These are phyloP conservation scores for Encarsia formosa DNA, from an alignment of 2,888 invertebrate species.

Conservation along the genomic window DNA sequence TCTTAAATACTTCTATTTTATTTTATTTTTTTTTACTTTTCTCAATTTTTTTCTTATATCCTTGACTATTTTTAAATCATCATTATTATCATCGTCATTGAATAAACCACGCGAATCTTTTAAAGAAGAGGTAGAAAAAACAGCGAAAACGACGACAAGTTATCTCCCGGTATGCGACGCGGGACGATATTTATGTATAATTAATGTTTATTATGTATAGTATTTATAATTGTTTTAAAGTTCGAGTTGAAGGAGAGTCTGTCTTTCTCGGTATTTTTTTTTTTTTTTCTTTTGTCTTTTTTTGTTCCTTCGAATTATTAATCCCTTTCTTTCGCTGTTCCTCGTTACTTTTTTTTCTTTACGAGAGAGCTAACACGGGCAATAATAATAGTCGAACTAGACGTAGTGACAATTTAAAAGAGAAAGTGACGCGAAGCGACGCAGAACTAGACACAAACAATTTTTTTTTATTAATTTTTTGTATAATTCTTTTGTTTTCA, in stretches of 20 bases:
- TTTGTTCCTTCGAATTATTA: background rate
- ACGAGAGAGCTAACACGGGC: conserved; percentile 16
- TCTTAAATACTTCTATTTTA: conserved; percentile 8
- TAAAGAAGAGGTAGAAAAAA: conserved; percentile 47
- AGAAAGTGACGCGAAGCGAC: conserved; percentile 23
- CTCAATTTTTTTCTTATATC: conserved; percentile 14
- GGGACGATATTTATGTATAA: conserved; percentile 35
- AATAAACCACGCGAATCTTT: conserved; percentile 38
- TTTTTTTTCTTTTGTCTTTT: conserved; percentile 1
- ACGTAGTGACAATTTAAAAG: conserved; percentile 24
- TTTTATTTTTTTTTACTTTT: conserved; percentile 4
- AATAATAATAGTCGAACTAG: conserved; percentile 16
- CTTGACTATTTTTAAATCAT: conserved; percentile 21
- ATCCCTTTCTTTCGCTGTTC: too few species aligned
- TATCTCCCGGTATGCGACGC: conserved; percentile 34
- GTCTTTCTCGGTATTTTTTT: conserved; percentile 3
- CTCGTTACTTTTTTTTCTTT: background rate
- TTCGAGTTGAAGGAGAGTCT: conserved; percentile 29
- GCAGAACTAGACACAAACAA: conserved; percentile 19
- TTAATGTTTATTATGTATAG: conserved; percentile 33
- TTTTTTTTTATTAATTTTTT: conserved; percentile 6
- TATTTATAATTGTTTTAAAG: conserved; percentile 36
- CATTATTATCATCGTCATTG: conserved; percentile 20
- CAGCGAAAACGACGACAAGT: conserved; percentile 45
- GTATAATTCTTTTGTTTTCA: background rate